These are phyloP conservation scores for Dendroctonus ponderosae DNA, from an alignment of 1,140 invertebrate species.

Conservation along the genomic window DNA sequence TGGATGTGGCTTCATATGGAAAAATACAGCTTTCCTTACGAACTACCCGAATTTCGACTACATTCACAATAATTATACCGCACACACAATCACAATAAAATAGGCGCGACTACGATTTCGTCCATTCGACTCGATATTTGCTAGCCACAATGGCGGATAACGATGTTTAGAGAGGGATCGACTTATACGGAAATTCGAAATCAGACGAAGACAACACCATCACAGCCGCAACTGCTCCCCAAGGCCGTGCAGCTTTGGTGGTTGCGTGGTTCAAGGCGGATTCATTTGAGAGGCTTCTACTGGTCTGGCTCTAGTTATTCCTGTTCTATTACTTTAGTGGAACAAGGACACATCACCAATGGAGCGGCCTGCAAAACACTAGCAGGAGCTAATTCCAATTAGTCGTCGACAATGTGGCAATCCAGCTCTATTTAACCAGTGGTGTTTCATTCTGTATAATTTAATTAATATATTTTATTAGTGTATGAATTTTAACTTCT, in stretches of 20 bases:
- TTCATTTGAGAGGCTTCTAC: too few relatives aligned
- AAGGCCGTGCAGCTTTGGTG: constrained; percentile 13
- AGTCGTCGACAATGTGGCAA: too few relatives aligned
- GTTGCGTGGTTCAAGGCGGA: neutral
- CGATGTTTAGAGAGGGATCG: constrained; percentile 47
- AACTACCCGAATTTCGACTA: constrained; percentile 4
- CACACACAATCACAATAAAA: constrained; percentile 35
- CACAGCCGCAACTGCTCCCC: constrained; percentile 5
- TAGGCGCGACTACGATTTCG: constrained; percentile 39
- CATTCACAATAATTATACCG: constrained; percentile 4
- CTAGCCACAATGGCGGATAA: constrained; percentile 47
- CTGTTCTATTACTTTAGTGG: too few relatives aligned
- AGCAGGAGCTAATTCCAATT: too few relatives aligned
- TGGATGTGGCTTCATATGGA: neutral
- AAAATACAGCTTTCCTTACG: neutral
- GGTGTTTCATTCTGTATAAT: too few relatives aligned
- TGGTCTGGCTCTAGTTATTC: too few relatives aligned
- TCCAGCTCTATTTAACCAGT: too few relatives aligned
- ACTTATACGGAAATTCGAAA: neutral
- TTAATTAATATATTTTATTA: too few relatives aligned
- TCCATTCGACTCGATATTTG: constrained; percentile 36
- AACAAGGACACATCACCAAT: too few relatives aligned
- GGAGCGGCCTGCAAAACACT: too few relatives aligned
- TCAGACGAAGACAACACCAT: constrained; percentile 3
- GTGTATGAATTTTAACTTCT: too few relatives aligned